Base-by-base conservation (phyloP, 2,888 invertebrate species). In the Drosophila macrothrix region DNA sequence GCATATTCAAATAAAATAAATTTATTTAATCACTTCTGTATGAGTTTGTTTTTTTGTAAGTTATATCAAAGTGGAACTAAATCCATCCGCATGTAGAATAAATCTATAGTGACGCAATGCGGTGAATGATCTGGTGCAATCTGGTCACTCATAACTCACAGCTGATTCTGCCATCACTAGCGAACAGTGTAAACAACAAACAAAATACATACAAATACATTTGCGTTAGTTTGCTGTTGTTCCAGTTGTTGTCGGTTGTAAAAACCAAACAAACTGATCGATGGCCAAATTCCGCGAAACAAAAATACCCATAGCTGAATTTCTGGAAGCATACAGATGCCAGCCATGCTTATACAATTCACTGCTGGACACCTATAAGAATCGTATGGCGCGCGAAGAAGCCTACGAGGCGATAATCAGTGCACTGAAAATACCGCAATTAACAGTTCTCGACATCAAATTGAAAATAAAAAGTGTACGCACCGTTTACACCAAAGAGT, bases 401-500 rank as follows among this genome's bases (percentile, higher is more conserved):
- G 92, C 92, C 1, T 91, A 92, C 60, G 67, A 83, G 58, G 81
- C 79, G 29, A 92, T 93, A 31, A 87, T 92, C 5, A 76, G 80
- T 3, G 84, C 92, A 62, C 81, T 93, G 1, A 87, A 91, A 61
- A 88, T 91, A 41, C 78, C 88, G 4, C 85, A 88, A 33, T 63
- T 93, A 54, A 91, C 92, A 22, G 84, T 84, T 5, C 76, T 84
- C 49, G 92, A 92, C 73, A 84, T 93, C 4, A 93, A 93, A 61
- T 72, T 92, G 4, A 93, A 93, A 87, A 92, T 93, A 10, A 93
- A 93, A 68, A 92, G 92, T 28, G 90, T 93, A n/a, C 85, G 93
- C 61, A 93, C 93, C 2, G 92, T 92, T 37, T 93, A 93, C 69
- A 90, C 92, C 33, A 92, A 92, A 67, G 92, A 93, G 78, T 64